phyloP scores from a whole-genome alignment of 2,797 vertebrate species.

The Steatocranus sp. region DNA sequence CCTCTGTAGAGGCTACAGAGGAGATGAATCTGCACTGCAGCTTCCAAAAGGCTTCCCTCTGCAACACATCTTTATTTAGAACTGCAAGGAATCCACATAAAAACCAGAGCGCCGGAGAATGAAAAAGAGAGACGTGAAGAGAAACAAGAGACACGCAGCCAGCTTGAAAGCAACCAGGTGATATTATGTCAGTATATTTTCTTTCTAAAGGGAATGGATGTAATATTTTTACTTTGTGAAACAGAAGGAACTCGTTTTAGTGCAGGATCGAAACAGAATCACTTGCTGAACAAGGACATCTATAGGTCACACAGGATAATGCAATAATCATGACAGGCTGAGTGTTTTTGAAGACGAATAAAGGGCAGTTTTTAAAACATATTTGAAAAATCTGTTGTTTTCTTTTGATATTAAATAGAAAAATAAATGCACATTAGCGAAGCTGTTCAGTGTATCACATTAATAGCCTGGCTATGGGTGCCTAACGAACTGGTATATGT shows the following conservation, averaged over 20 bases:
- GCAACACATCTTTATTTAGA: slow-evolving; percentile 24
- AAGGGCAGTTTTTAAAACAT: neutral
- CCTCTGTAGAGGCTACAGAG: slow-evolving; percentile 8
- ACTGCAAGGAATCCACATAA: neutral
- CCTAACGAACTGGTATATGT: neutral
- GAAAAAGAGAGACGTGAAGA: neutral
- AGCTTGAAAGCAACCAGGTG: neutral
- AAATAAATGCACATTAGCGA: neutral
- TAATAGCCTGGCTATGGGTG: neutral
- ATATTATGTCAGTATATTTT: slow-evolving; percentile 6
- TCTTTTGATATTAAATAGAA: neutral
- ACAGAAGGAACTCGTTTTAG: neutral
- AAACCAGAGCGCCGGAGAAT: neutral
- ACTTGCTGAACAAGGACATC: slow-evolving; percentile 76
- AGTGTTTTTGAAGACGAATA: neutral
- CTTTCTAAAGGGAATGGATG: neutral
- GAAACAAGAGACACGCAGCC: neutral
- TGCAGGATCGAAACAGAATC: slow-evolving; percentile 6
- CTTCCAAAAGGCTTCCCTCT: slow-evolving; percentile 15
- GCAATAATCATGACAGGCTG: neutral
- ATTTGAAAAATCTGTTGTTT: neutral
- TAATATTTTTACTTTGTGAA: slow-evolving; percentile 9
- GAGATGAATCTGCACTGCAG: slow-evolving; percentile 26
- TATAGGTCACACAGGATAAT: slow-evolving; percentile 59
- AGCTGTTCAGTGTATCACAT: neutral